Evolutionary conservation across 2,888 invertebrate species (phyloP).

Genomic region (Hypolimnas misippus): DNA sequence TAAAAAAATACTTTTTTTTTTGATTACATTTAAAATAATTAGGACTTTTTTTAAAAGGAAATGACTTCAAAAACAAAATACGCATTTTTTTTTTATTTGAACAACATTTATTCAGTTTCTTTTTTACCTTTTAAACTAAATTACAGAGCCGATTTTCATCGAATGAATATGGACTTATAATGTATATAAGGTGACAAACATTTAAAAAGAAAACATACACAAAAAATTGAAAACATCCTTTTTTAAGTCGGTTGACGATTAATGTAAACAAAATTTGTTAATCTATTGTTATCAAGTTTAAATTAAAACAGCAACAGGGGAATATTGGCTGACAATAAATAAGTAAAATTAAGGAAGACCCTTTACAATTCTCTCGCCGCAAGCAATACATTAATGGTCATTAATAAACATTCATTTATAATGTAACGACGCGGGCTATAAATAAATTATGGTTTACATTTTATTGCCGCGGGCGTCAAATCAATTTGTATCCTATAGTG

Average conservation of each 20-base stretch:
- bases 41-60: too few relatives aligned
- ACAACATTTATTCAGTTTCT: too few relatives aligned
- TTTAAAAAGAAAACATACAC: too few relatives aligned
- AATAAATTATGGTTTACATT: conserved; percentile 48
- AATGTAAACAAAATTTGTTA: not conserved
- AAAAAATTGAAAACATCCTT: not conserved
- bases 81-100: too few relatives aligned
- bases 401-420: conserved; percentile 46
- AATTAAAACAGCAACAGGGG: conserved; percentile 3
- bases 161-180: too few relatives aligned
- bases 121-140: too few relatives aligned
- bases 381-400: conserved; percentile 41
- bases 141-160: too few relatives aligned
- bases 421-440: conserved; percentile 45
- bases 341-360: conserved; percentile 17
- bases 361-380: conserved; percentile 21
- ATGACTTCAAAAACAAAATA: too few relatives aligned
- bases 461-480: conserved; percentile 49
- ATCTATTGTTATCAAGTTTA: not conserved
- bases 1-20: too few relatives aligned
- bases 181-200: too few relatives aligned
- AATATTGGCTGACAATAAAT: conserved; percentile 19
- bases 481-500: conserved; percentile 50
- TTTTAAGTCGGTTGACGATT: not conserved
- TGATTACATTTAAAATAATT: too few relatives aligned